Evolutionary conservation across 1,140 invertebrate species (phyloP), one percentile per base, ranked within the genome.

Genomic region (Chymomyza costata): DNA sequence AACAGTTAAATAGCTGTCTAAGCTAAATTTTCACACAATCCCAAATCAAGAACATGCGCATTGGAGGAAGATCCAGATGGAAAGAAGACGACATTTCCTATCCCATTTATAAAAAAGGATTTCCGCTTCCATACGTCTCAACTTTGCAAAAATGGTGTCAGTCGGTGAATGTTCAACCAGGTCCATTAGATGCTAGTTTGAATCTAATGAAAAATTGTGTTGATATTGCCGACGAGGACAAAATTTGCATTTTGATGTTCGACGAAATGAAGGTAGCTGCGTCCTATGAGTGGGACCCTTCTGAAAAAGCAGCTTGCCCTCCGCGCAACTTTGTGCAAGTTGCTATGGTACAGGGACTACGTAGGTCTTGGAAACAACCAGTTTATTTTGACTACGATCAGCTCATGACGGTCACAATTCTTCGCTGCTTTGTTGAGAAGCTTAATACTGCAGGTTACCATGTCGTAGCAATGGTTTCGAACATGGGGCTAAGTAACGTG

Each of bases 221-320:
- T 2, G 53, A 56, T 19, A 5, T 49, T 10, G 6, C 31, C 1
- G n/a, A 8, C 6, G 46, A 49, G 0, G 54, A 57, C n/a, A 50
- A 43, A 28, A 3, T 50, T 10, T 57, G 54, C 19, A 17, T 50
- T 3, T 3, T 57, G 0, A 11, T 39, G 2, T 50, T 57, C 19
- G 47, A 57, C 21, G 54, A 49, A 31, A 56, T 56, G 53, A 49
- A 43, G n/a, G 21, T 56, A 8, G 6, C n/a, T 1, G 37, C 10
- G 2, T 30, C 39, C 0, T 48, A 10, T 10, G 8, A 10, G 37
- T 43, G 8, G 30, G 18, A 39, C 6, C n/a, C n/a, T n/a, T n/a
- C n/a, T n/a, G n/a, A n/a, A n/a, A n/a, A n/a, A n/a, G n/a, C n/a
- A n/a, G n/a, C n/a, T n/a, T n/a, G n/a, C n/a, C n/a, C n/a, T n/a